Percentiles rank a stretch among this genome's conserved stretches.
Evolutionary conservation across 23 tunicate genomes (phyloP).

Genomic region (Trididemnum nubilum): DNA sequence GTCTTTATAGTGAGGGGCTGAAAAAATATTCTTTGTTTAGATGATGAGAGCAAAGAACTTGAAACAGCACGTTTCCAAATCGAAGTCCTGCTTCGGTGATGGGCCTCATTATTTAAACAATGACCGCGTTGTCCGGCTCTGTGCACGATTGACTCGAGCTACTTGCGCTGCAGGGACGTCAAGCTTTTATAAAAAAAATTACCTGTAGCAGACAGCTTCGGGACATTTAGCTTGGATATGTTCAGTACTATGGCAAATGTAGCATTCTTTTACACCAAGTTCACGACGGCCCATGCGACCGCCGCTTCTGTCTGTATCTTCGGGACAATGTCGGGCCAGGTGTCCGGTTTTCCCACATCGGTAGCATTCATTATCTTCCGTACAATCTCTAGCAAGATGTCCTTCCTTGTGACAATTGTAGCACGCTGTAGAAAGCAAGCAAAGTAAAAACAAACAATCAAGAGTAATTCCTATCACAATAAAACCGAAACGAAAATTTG

Average conservation of each 20-base stretch:
- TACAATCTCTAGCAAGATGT: constrained; percentile 84
- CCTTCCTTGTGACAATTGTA: constrained; percentile 94
- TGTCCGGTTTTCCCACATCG: constrained; percentile 83
- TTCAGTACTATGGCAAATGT: constrained; percentile 59
- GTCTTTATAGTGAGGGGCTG: no score
- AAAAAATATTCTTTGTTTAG: no score
- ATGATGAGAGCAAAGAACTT: no score
- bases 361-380: constrained; percentile 84
- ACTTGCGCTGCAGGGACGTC: no score
- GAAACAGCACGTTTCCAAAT: no score
- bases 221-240: constrained; percentile 83
- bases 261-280: constrained; percentile 58
- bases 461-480: no score
- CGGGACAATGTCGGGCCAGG: constrained; percentile 63
- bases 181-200: no score
- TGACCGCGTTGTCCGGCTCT: no score
- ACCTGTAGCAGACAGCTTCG: constrained; percentile 74
- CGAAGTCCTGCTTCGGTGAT: no score
- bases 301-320: constrained; percentile 53
- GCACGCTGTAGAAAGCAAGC: constrained; percentile 80
- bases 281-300: constrained; percentile 34
- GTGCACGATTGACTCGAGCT: no score
- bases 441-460: background rate
- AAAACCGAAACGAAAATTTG: no score
- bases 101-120: no score